A percentile compares a stretch with the other conserved stretches of the same genome.
These are phyloP conservation scores for Akabosia matsudoensis DNA, from an alignment of 1,140 invertebrate species.

Conservation along the genomic window DNA sequence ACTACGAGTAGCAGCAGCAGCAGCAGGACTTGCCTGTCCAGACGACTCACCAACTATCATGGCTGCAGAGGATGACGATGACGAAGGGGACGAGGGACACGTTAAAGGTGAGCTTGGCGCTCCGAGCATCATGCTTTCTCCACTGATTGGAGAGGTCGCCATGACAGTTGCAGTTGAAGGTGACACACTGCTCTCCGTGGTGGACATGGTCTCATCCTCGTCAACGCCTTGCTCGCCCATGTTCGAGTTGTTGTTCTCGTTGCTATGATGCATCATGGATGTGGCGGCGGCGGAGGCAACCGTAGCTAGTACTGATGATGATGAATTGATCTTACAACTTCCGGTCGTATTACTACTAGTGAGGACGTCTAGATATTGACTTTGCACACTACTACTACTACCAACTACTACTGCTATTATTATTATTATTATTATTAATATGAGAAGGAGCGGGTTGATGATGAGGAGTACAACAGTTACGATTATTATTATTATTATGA, in stretches of 20 bases:
- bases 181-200: background rate
- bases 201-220: background rate
- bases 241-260: background rate
- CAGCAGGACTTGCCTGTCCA: no score
- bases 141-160: background rate
- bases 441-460: background rate
- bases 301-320: no score
- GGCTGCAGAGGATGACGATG: background rate
- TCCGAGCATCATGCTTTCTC: background rate
- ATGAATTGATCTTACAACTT: no score
- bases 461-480: conserved; percentile 4
- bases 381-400: background rate
- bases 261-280: background rate
- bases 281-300: no score
- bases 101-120: background rate
- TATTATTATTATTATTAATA: background rate
- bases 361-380: no score
- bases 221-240: background rate
- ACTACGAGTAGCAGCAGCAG: background rate
- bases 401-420: background rate
- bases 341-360: background rate
- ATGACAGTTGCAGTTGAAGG: background rate
- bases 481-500: background rate
- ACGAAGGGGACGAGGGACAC: background rate
- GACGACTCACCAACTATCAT: no score